A percentile compares a stretch with the other conserved stretches of the same genome.
phyloP scores from a whole-genome alignment of 2,113 vertebrate genomes.

The Lutjanus erythropterus region DNA sequence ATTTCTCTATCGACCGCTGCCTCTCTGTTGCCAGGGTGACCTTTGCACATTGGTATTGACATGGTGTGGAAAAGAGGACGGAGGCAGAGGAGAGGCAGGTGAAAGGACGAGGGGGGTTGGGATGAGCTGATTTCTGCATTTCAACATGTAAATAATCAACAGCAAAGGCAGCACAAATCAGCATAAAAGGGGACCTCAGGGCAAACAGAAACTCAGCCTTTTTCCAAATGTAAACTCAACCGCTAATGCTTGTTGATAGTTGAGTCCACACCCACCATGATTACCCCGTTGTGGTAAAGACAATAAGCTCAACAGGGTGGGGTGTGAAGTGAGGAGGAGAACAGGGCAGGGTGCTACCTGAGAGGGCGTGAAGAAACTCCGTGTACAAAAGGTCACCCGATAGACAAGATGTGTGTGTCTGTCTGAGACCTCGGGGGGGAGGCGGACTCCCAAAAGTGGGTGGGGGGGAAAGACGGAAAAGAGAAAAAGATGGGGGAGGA shows the following conservation, averaged over 20 bases:
- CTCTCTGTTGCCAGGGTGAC: conserved; percentile 80
- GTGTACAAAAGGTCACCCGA: conserved; percentile 67
- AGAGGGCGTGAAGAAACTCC: conserved; percentile 60
- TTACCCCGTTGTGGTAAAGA: conserved; percentile 52
- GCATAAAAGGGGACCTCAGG: conserved; percentile 24
- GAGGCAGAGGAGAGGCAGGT: conserved; percentile 57
- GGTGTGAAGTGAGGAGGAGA: conserved; percentile 61
- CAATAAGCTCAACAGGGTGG: conserved; percentile 61
- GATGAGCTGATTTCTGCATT: conserved; percentile 44
- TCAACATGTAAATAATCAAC: conserved; percentile 64
- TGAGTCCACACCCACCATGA: conserved; percentile 57
- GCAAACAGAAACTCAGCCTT: conserved; percentile 51
- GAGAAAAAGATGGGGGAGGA: conserved; percentile 32
- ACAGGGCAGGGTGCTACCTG: conserved; percentile 52
- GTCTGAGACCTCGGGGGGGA: conserved; percentile 16
- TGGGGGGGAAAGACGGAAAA: conserved; percentile 17
- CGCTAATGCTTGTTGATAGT: conserved; percentile 61
- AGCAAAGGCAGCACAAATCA: conserved; percentile 22
- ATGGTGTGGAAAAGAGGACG: conserved; percentile 56
- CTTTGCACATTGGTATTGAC: conserved; percentile 82
- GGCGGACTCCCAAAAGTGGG: conserved; percentile 31
- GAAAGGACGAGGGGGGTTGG: conserved; percentile 49
- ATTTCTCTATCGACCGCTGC: conserved; percentile 78
- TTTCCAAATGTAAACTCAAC: conserved; percentile 39
- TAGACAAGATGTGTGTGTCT: conserved; percentile 34